phyloP scores from a whole-genome alignment of 2,113 vertebrate genomes.

The Phyllopteryx taeniolatus region DNA sequence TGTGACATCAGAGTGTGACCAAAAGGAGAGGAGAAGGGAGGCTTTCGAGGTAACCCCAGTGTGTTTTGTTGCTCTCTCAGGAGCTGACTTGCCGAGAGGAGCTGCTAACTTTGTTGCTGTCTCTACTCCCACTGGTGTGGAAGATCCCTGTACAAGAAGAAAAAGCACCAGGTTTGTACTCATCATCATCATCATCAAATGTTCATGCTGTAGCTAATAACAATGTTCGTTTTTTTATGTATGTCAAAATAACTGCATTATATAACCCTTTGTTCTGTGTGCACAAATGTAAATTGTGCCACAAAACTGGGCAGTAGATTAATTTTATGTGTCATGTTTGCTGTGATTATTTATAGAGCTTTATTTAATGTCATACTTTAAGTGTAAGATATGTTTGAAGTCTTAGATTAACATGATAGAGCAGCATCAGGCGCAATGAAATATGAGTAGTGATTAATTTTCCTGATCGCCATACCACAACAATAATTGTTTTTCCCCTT shows the following conservation, averaged over 20 bases:
- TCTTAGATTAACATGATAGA: background rate
- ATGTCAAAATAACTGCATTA: background rate
- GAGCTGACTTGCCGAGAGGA: slow-evolving; percentile 95
- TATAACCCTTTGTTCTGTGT: background rate
- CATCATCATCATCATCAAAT: background rate
- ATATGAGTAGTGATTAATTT: slow-evolving; percentile 3
- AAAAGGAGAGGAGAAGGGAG: slow-evolving; percentile 13
- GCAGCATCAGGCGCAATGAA: slow-evolving; percentile 7
- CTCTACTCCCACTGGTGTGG: slow-evolving; percentile 93
- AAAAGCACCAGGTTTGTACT: slow-evolving; percentile 81
- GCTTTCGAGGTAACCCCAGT: slow-evolving; percentile 26
- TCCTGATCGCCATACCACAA: background rate
- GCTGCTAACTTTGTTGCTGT: slow-evolving; percentile 90
- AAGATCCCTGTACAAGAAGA: slow-evolving; percentile 93
- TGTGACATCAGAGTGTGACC: slow-evolving; percentile 36
- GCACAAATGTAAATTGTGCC: background rate
- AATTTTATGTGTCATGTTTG: slow-evolving; percentile 1
- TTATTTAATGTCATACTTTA: slow-evolving; percentile 8
- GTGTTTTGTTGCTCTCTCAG: slow-evolving; percentile 63
- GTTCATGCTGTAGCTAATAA: background rate
- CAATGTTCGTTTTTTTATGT: slow-evolving; percentile 10
- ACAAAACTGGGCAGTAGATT: background rate
- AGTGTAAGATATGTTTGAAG: background rate
- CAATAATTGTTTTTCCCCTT: background rate
- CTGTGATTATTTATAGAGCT: slow-evolving; percentile 4